phyloP scores from a whole-genome alignment of 2,113 vertebrate species.

The Bos indicus region DNA sequence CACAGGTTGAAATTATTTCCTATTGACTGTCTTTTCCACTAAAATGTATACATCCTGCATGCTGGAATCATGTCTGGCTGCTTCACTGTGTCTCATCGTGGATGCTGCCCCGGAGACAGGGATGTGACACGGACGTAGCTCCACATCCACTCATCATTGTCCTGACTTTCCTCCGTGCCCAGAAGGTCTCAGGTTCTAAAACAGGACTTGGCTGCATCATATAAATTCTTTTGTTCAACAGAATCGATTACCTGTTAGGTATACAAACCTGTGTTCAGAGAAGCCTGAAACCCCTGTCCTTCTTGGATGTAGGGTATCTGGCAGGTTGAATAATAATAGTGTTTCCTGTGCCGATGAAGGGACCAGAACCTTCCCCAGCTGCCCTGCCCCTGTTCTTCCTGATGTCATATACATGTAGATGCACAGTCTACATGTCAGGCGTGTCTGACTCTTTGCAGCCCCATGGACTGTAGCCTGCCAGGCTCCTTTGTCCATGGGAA shows the following conservation, averaged over 20 bases:
- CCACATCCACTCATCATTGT: accelerated
- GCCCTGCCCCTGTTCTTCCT: background rate
- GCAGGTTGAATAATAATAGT: background rate
- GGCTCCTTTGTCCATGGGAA: background rate
- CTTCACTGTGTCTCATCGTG: background rate
- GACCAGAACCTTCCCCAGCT: background rate
- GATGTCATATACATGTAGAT: background rate
- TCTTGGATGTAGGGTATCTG: background rate
- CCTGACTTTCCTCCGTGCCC: background rate
- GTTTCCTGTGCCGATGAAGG: background rate
- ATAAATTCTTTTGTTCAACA: background rate
- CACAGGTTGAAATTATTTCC: background rate
- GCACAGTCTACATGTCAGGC: background rate
- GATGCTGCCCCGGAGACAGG: background rate
- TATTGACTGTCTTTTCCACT: background rate
- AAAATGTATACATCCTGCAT: background rate
- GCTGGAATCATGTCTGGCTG: background rate
- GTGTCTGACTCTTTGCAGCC: background rate
- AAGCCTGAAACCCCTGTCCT: background rate
- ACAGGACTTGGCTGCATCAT: background rate
- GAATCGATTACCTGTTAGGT: background rate
- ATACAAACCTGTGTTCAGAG: background rate
- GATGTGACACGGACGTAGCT: accelerated
- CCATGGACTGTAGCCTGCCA: background rate
- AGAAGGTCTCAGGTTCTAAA: background rate